Base-by-base conservation (phyloP, 1,140 invertebrate genomes). In the Drosophila teissieri region DNA sequence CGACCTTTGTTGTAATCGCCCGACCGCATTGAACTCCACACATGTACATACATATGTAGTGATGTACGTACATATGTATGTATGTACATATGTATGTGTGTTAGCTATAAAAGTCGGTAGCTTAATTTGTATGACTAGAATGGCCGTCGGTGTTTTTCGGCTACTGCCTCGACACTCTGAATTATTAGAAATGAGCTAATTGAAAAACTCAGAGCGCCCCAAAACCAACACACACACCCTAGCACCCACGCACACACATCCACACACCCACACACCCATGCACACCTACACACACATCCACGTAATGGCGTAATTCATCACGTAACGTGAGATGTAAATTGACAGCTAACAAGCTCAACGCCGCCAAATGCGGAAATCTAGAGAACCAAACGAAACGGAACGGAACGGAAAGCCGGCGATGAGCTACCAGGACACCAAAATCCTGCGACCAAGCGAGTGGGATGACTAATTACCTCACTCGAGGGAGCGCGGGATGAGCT, bases 151-250 rank as follows among this genome's bases (percentile, higher is more conserved):
- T 58, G 58, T 62, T 65, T 64, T 73, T 49, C 11, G 60, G 53
- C 61, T 60, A 46, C 39, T 48, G 63, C 34, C 55, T 44, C 48
- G 46, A 54, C 56, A 55, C 79, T 12, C 44, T 83, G 70, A 83
- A 83, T 83, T 82, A 83, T 82, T 83, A 73, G 69, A 62, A 74
- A 49, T 49, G 53, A 78, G 73, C 82, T 88, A 88, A 86, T 86
- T 86, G 82, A 88, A 86, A 86, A 85, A 88, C 64, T 88, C 74
- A 55, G 58, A 64, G 65, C 54, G 53, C 58, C 57, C 58, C 3
- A n/a, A 19, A 19, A 2, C 4, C n/a, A n/a, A 11, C 24, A 31
- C 24, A 39, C 54, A n/a, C 15, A n/a, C n/a, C n/a, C n/a, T n/a
- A n/a, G n/a, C n/a, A 2, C 3, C 3, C 19, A 45, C 36, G 45